Evolutionary conservation across 2,113 vertebrate species (phyloP).

Genomic region (Indicator maculatus): DNA sequence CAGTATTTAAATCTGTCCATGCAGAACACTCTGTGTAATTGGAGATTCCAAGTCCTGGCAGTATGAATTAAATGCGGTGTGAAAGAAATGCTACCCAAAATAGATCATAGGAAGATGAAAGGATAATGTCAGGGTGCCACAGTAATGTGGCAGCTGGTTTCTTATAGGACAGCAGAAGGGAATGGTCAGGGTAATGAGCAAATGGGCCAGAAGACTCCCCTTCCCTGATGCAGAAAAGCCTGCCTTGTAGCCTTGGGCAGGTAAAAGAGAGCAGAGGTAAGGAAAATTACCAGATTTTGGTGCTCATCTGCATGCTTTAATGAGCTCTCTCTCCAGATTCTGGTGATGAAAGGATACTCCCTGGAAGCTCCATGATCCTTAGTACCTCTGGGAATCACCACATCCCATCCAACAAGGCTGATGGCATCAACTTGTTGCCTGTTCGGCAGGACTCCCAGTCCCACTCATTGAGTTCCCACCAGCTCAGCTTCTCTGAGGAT

Average conservation of each 20-base stretch:
- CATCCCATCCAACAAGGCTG: not conserved
- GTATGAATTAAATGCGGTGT: not conserved
- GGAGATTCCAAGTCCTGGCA: not conserved
- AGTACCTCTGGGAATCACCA: not conserved
- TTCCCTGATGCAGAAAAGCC: not conserved
- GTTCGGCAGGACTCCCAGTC: slow-evolving; percentile 28
- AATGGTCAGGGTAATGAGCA: not conserved
- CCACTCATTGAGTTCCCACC: not conserved
- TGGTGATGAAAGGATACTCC: slow-evolving; percentile 14
- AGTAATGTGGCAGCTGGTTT: not conserved
- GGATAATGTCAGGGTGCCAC: not conserved
- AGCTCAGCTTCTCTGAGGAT: not conserved
- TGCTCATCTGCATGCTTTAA: not conserved
- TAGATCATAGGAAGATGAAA: not conserved
- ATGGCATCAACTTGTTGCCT: slow-evolving; percentile 25
- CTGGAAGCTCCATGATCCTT: not conserved
- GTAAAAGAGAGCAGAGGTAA: not conserved
- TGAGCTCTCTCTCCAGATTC: slow-evolving; percentile 55
- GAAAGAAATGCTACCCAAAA: not conserved
- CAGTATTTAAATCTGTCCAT: not conserved
- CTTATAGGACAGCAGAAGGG: not conserved
- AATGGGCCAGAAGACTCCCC: not conserved
- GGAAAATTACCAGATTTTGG: not conserved
- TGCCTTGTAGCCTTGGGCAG: not conserved
- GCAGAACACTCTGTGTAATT: not conserved